Conservation (phyloP, 2,113 vertebrate genomes). For the Oplegnathus fasciatus region DNA sequence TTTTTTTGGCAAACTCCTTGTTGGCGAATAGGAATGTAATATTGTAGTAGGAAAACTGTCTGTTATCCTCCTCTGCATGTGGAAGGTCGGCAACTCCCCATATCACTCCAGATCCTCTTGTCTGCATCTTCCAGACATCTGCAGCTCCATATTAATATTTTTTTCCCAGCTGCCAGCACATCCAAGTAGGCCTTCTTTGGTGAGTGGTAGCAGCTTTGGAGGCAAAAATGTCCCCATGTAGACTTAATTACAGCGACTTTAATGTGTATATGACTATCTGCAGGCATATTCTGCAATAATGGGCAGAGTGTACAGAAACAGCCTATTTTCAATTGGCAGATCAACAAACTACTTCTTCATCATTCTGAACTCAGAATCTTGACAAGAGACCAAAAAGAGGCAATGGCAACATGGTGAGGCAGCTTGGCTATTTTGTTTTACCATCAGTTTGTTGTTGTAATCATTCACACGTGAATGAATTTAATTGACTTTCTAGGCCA, state of each 20-base stretch:
- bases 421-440: conserved; percentile 31
- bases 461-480: conserved; percentile 53
- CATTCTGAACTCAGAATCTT: conserved; percentile 30
- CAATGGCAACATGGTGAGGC: conserved; percentile 29
- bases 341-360: conserved; percentile 24
- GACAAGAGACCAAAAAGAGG: conserved; percentile 35
- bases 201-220: background rate
- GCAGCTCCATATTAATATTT: background rate
- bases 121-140: background rate
- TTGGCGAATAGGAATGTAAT: no score
- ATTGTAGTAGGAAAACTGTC: background rate
- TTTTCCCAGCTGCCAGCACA: no score
- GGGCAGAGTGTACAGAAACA: background rate
- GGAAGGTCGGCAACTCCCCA: background rate
- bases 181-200: background rate
- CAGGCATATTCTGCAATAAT: conserved; percentile 1
- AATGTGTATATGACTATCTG: conserved; percentile 3
- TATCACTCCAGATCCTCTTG: background rate
- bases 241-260: conserved; percentile 14
- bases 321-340: conserved; percentile 31
- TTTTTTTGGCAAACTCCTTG: no score
- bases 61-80: background rate
- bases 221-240: background rate
- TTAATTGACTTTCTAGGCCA: conserved; percentile 65
- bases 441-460: conserved; percentile 45